Evolutionary conservation across 2,113 vertebrate genomes (phyloP).

Genomic region (Eubucco bourcierii): DNA sequence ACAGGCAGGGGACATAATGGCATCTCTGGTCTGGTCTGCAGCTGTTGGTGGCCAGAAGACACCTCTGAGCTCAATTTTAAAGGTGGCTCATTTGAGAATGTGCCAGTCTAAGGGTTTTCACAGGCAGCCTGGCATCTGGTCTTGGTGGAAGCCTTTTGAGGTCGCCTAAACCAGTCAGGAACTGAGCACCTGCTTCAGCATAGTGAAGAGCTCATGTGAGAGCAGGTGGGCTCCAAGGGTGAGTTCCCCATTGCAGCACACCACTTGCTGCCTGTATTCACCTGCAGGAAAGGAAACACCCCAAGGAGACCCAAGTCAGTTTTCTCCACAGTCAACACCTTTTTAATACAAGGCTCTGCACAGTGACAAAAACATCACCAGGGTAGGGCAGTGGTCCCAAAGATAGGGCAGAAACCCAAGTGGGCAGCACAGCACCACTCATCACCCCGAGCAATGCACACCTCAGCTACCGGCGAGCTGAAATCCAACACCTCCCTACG

Average conservation of each 20-base stretch:
- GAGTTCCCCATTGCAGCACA: background rate
- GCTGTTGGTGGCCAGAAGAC: background rate
- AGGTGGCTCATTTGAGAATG: background rate
- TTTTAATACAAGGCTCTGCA: conserved; percentile 37
- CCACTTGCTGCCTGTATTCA: background rate
- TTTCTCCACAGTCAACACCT: background rate
- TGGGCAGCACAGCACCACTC: background rate
- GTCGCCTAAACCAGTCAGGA: rapidly evolving
- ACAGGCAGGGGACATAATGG: rapidly evolving
- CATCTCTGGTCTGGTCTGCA: background rate
- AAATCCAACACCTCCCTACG: too few relatives aligned
- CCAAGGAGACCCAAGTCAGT: background rate
- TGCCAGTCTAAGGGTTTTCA: background rate
- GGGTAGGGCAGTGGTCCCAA: background rate
- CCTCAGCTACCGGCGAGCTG: background rate
- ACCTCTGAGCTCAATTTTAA: background rate
- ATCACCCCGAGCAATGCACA: background rate
- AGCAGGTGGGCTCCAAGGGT: background rate
- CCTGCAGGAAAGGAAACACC: background rate
- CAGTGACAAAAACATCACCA: background rate
- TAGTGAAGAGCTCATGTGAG: background rate
- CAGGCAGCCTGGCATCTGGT: background rate
- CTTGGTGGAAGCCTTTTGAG: background rate
- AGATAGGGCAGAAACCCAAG: background rate
- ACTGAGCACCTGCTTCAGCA: rapidly evolving